These are phyloP conservation scores for Poeciliopsis gracilis DNA, from an alignment of 2,797 vertebrate genomes.

Conservation along the genomic window DNA sequence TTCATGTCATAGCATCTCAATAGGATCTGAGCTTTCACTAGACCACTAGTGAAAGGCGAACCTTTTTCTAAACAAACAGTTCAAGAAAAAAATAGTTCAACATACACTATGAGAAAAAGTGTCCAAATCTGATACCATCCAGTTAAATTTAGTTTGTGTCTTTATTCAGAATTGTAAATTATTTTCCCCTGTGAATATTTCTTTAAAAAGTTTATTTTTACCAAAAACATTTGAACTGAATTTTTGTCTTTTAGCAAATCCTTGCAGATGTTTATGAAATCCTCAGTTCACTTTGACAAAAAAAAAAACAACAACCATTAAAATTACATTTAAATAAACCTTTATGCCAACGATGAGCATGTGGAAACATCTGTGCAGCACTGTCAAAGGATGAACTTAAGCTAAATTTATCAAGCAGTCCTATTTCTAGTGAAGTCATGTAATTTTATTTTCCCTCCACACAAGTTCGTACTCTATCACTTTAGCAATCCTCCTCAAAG, in stretches of 20 bases:
- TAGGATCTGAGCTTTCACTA: not conserved
- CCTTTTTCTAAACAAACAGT: not conserved
- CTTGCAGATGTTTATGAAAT: not conserved
- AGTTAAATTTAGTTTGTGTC: not conserved
- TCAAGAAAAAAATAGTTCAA: not conserved
- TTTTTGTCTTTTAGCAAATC: not conserved
- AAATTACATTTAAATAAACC: not conserved
- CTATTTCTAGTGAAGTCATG: conserved; percentile 45
- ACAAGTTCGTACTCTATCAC: conserved; percentile 74
- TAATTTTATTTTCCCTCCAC: conserved; percentile 72
- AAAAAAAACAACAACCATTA: not conserved
- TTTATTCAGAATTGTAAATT: not conserved
- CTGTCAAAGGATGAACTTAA: conserved; percentile 48
- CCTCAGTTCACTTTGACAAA: not conserved
- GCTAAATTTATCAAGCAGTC: conserved; percentile 45
- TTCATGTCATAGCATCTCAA: not conserved
- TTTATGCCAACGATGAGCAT: not conserved
- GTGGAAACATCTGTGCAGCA: not conserved
- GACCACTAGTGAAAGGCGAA: not conserved
- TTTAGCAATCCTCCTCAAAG: conserved; percentile 63
- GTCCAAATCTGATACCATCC: not conserved
- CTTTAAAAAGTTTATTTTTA: not conserved
- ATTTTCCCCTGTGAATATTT: not conserved
- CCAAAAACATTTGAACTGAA: not conserved
- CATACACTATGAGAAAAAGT: not conserved